Base-by-base conservation (phyloP, 1,140 invertebrate species). In the Euura saliciscinereae region DNA sequence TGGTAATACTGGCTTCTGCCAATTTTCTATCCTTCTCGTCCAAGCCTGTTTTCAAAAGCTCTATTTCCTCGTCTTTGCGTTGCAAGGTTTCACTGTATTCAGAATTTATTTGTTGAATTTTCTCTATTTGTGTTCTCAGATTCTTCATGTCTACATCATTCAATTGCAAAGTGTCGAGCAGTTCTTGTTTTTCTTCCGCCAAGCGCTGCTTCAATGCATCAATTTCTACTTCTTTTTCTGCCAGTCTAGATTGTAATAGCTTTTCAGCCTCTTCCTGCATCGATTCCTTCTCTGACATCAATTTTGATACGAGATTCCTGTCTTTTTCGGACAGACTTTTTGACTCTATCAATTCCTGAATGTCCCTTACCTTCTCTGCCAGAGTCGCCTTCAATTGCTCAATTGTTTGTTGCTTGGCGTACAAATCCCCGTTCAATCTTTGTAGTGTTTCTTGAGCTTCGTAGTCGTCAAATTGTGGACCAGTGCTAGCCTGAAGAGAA, bases 1-100 rank as follows among this genome's bases (percentile, higher is more conserved):
- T 86, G 2, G 79, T 83, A 6, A 83, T 79, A 42, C 80, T 84
- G 3, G 84, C 46, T 42, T 86, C 85, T 0, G 78, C 79, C 0
- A 86, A 42, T 69, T 78, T 76, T 28, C 79, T 75, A 10, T 85
- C 84, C 3, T 82, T 81, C n/a, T 85, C 83, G 0, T 78, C 77
- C 2, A 80, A 44, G 8, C 75, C 70, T 0, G 65, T 11, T 2
- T 28, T 72, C 2, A 68, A 10, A 2, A 59, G 68, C 6, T 59
- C 10, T 7, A 84, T 44, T 13, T 84, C 79, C 0, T 77, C 66
- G 1, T 83, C 79, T 0, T 77, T 77, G 10, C 13, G n/a, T 0
- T 43, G 42, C 6, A 81, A 59, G 2, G 70, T 72, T 68, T 71
- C 69, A 6, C 76, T 78, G n/a, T 70, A 73, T 10, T 72, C 73